phyloP scores from a whole-genome alignment of 2,888 invertebrate species.

The Hecatera dysodea region DNA sequence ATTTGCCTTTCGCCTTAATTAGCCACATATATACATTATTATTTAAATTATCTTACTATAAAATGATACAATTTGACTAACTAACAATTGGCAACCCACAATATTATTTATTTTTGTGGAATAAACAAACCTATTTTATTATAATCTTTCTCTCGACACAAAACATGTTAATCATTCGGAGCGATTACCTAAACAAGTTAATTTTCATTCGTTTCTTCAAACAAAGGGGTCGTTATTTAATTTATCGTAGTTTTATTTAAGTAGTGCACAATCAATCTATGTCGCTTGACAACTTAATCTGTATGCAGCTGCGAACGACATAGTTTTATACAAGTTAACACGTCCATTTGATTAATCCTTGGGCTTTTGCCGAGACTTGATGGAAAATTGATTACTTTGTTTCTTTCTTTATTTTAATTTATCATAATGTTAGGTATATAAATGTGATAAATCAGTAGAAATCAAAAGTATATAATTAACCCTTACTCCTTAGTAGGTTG shows the following conservation, averaged over 20 bases:
- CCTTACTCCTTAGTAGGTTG: too few relatives aligned
- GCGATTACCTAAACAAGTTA: slow-evolving; percentile 19
- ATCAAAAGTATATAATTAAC: too few relatives aligned
- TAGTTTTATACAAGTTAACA: slow-evolving; percentile 62
- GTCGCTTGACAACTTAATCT: slow-evolving; percentile 71
- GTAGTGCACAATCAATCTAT: slow-evolving; percentile 70
- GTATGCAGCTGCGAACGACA: slow-evolving; percentile 60
- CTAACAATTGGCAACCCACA: too few relatives aligned
- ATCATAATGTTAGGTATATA: too few relatives aligned
- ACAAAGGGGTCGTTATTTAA: slow-evolving; percentile 62
- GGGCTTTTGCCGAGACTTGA: slow-evolving; percentile 32
- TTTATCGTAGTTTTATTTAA: slow-evolving; percentile 63
- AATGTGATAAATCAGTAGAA: too few relatives aligned
- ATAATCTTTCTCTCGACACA: neutral
- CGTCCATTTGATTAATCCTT: slow-evolving; percentile 66
- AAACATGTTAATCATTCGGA: slow-evolving; percentile 16
- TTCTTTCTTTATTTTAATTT: neutral
- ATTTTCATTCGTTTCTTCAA: slow-evolving; percentile 27
- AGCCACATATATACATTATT: too few relatives aligned
- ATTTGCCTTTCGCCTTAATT: too few relatives aligned
- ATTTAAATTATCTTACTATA: too few relatives aligned
- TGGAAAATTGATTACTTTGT: slow-evolving; percentile 39
- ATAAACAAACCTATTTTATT: too few relatives aligned
- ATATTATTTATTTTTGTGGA: too few relatives aligned
- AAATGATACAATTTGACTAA: too few relatives aligned